Evolutionary conservation across 2,888 invertebrate genomes (phyloP).

Genomic region (Lathronympha strigana): DNA sequence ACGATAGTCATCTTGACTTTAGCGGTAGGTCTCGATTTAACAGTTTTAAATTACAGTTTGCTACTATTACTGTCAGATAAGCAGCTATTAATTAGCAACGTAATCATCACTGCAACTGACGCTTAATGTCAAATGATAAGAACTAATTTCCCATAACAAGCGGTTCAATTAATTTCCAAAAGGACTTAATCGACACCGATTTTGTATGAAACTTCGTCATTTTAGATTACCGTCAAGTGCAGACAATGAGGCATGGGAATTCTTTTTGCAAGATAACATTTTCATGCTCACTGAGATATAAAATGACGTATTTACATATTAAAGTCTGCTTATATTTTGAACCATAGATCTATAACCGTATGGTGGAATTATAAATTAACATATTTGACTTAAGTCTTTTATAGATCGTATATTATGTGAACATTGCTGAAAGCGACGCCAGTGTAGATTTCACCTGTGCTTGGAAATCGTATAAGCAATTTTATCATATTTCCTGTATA

Average conservation of each 20-base stretch:
- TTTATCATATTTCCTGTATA: neutral
- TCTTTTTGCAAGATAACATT: slow-evolving; percentile 16
- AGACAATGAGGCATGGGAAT: slow-evolving; percentile 23
- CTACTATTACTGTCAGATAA: slow-evolving; percentile 2
- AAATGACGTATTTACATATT: neutral
- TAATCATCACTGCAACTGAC: slow-evolving; percentile 1
- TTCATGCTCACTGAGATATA: neutral
- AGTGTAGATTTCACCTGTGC: slow-evolving; percentile 21
- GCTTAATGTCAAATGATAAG: slow-evolving; percentile 11
- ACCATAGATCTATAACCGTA: neutral
- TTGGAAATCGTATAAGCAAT: slow-evolving; percentile 19
- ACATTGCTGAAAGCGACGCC: slow-evolving; percentile 8
- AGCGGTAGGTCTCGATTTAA: too few relatives aligned
- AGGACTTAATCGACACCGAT: neutral
- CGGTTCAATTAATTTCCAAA: neutral
- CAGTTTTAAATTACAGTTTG: slow-evolving; percentile 5
- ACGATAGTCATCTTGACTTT: too few relatives aligned
- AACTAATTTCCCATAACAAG: slow-evolving; percentile 14
- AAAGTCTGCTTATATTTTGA: neutral
- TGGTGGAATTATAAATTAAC: neutral
- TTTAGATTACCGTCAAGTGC: neutral
- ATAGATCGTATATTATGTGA: neutral
- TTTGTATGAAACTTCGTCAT: neutral
- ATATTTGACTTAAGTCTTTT: neutral
- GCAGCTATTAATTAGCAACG: neutral